Base-by-base conservation (phyloP, 2,888 invertebrate genomes). In the Drosophila kambysellisi region DNA sequence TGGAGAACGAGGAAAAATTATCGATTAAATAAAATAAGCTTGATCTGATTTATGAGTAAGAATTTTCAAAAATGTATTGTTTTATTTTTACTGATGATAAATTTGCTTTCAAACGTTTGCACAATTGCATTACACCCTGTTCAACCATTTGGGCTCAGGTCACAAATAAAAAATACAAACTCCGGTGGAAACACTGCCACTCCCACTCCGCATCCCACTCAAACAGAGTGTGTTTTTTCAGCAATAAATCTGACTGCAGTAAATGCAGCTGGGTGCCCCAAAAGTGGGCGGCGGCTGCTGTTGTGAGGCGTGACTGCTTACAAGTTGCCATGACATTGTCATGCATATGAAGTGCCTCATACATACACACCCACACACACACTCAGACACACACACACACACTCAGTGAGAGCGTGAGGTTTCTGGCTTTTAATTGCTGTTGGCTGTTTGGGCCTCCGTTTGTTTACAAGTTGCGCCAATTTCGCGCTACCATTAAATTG, bases 311-410 rank as follows among this genome's bases (percentile, higher is more conserved):
- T 63, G 80, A 46, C 69, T 72, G 84, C 84, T 89, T 85, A 85
- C 90, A 85, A 88, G 90, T 88, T 79, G 79, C 76, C 90, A 89
- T 89, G 88, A 85, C 85, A 85, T 88, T 85, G 88, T 88, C 82
- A 85, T 85, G 90, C 82, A 89, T 84, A 81, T 87, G 84, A 86
- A 78, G 81, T 76, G 73, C 74, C 68, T 58, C 61, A 33, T 46
- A 43, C 57, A 35, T 57, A 60, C 37, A 37, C 56, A 30, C 54
- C 58, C 59, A 43, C 54, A 25, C 25, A 25, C 61, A 30, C 41
- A 43, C 57, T 29, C 54, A 60, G 33, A 37, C 56, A 29, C 54
- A 58, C 33, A 4, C 33, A 33, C 60, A 25, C 48, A 39, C 25
- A 54, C 25, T 35, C 53, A 64, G n/a, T 5, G 39, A 0, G 7